phyloP scores from a whole-genome alignment of 2,888 invertebrate genomes.

The Entomobrya proxima region DNA sequence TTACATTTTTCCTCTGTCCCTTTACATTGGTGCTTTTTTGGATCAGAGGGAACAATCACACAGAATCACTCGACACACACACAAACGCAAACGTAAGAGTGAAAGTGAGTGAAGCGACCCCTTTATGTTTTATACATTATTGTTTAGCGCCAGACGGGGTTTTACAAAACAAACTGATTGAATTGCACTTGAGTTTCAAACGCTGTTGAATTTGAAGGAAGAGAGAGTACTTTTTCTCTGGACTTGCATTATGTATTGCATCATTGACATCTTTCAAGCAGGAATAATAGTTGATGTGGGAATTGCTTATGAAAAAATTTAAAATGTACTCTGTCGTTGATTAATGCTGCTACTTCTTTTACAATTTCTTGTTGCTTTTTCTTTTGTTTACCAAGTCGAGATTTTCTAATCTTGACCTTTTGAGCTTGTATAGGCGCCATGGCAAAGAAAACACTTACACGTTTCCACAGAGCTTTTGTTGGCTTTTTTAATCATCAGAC shows the following conservation, averaged over 20 bases:
- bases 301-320: neutral
- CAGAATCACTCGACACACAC: neutral
- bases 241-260: too few relatives aligned
- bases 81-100: neutral
- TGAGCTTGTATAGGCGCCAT: too few relatives aligned
- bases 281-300: neutral
- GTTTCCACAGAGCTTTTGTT: neutral
- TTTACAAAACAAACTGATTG: neutral
- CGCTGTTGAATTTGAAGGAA: neutral
- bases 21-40: neutral
- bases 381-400: neutral
- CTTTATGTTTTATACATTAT: neutral
- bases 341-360: neutral
- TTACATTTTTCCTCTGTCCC: neutral
- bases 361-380: neutral
- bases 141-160: too few relatives aligned
- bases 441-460: neutral
- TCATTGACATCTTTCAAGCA: too few relatives aligned
- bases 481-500: conserved; percentile 39
- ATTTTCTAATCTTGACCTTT: too few relatives aligned
- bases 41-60: neutral
- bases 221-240: too few relatives aligned
- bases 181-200: neutral
- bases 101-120: conserved; percentile 8
- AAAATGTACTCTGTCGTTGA: neutral